Evolutionary conservation across 2,113 vertebrate genomes (phyloP), one percentile per base, ranked within the genome.

Genomic region (Struthidea cinerea): DNA sequence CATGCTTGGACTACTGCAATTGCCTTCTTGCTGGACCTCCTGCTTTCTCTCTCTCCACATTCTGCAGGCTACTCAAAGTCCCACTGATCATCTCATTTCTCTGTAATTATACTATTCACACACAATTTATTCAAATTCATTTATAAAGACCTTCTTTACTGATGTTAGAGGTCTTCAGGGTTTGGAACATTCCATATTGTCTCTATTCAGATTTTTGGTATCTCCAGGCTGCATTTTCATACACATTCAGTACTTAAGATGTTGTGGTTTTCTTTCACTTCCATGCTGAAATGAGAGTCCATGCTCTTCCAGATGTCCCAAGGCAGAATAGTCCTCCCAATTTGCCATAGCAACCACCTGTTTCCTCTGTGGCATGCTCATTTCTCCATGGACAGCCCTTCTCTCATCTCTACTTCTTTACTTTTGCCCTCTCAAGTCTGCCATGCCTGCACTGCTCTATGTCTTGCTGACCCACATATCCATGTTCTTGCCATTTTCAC

Each of bases 331-430:
- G 28, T 71, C 32, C 33, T 39, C 22, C 46, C 12, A 16, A 2
- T 64, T 33, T 77, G 27, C 10, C 1, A 3, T 3, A 49, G 7
- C 8, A 73, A 67, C 21, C n/a, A 37, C 0, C 19, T 30, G 22
- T 60, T 86, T 73, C 65, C 16, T 69, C 37, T 70, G 19, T 20
- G 22, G 13, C 7, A 37, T 70, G 56, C 11, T 61, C 42, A 32
- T 53, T 90, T 30, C 20, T 59, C 32, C 39, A 46, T 2, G 6
- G 71, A 21, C 22, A 80, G 56, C 11, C 35, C 22, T 74, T 80
- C 24, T 73, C 44, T 56, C 46, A 35, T 16, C 19, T 68, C 55
- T 57, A 2, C 16, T 16, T 13, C 9, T 78, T 42, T 13, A 64
- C 7, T 67, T 77, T 57, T 42, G 7, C 23, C 57, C 59, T 61